These are phyloP conservation scores for Danionella cerebrum DNA, from an alignment of 2,113 vertebrate genomes.

Conservation along the genomic window DNA sequence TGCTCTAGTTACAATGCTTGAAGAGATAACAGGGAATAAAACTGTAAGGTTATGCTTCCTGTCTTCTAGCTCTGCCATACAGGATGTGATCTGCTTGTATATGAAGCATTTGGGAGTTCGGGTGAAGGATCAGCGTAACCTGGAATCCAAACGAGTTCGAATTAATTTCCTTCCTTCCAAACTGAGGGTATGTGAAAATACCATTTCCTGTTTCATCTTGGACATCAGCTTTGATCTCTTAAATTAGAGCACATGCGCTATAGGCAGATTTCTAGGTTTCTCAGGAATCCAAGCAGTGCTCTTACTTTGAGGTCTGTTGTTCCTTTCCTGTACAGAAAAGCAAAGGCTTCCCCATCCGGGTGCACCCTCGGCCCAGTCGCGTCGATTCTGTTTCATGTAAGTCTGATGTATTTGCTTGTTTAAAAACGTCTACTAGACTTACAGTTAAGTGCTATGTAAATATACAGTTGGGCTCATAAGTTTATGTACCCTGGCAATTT, in stretches of 20 bases:
- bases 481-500: too few species aligned
- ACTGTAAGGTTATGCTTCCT: neutral
- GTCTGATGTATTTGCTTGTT: constrained; percentile 37
- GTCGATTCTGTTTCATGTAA: constrained; percentile 80
- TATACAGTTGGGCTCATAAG: too few species aligned
- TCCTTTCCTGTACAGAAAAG: constrained; percentile 64
- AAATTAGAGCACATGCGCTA: neutral
- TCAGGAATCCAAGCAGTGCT: neutral
- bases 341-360: constrained; percentile 86
- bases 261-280: neutral
- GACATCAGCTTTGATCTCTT: too few species aligned
- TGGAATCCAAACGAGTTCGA: constrained; percentile 83
- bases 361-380: constrained; percentile 79
- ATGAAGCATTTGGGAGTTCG: constrained; percentile 95
- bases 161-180: constrained; percentile 84
- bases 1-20: neutral
- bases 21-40: neutral
- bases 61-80: constrained; percentile 73
- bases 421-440: too few species aligned
- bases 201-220: neutral
- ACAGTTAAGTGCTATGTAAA: too few species aligned
- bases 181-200: constrained; percentile 83
- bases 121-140: constrained; percentile 81
- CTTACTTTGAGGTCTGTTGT: neutral
- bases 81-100: constrained; percentile 86